phyloP scores from a whole-genome alignment of 2,113 vertebrate species.

The Hipposideros armiger region DNA sequence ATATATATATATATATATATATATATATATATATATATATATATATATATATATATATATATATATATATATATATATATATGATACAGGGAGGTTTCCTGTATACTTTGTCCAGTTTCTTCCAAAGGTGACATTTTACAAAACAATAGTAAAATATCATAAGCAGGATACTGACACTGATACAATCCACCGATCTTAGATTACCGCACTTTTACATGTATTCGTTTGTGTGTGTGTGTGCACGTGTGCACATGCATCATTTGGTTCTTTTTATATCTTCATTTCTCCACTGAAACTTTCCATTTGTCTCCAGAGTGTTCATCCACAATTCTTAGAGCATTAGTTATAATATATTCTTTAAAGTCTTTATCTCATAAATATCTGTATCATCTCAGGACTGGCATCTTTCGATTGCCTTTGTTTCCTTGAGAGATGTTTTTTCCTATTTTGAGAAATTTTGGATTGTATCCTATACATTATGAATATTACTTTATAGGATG shows the following conservation, averaged over 20 bases:
- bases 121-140: not conserved
- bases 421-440: not conserved
- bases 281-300: not conserved
- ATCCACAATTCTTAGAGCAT: not conserved
- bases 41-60: too few relatives aligned
- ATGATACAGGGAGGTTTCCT: not conserved
- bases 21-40: too few relatives aligned
- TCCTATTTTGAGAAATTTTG: not conserved
- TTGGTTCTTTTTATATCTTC: not conserved
- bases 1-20: too few relatives aligned
- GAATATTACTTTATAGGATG: not conserved
- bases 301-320: not conserved
- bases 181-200: not conserved
- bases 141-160: not conserved
- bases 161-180: not conserved
- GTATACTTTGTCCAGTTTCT: not conserved
- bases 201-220: not conserved
- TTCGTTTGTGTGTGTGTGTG: fast-evolving
- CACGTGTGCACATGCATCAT: fast-evolving
- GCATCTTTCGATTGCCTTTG: not conserved
- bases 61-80: too few relatives aligned
- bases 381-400: not conserved
- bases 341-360: not conserved
- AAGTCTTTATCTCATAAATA: not conserved
- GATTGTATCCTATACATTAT: not conserved